Base-by-base conservation (phyloP, 2,888 invertebrate genomes). In the Stenodema calcarata region DNA sequence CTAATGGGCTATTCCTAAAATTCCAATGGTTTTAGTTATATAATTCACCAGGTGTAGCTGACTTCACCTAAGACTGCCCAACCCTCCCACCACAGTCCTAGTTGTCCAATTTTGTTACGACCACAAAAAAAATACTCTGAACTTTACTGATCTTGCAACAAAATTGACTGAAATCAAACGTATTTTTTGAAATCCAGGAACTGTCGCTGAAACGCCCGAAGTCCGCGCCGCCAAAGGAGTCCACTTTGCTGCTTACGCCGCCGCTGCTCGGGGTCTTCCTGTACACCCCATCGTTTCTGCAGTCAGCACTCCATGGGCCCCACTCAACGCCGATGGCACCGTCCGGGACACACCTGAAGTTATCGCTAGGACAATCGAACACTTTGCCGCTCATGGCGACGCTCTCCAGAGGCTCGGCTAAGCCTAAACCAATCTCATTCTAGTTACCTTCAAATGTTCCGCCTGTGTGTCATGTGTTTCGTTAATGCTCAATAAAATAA, bases 301-400 rank as follows among this genome's bases (percentile, higher is more conserved):
- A 18, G 47, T 73, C 73, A 27, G 28, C 27, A 78, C 79, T 41
- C 86, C 70, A 1, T 80, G 80, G 86, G 78, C 80, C 11, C 88
- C 88, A 9, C 79, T 88, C 18, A 88, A 88, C 78, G 73, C 76
- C 50, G 88, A 88, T 54, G 88, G 88, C 16, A 88, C 88, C 42
- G 88, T 88, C n/a, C 73, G 86, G 6, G 86, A 87, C 16, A 88
- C 88, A 0, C 88, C 88, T 18, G 88, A 69, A 91, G 90, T 89
- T 91, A 89, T 87, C 91, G 90, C 89, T 91, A 92, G 89, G 91
- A 92, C 88, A 91, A 88, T 91, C 91, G 86, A 91, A 91, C 91
- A 92, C 91, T 89, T 87, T 88, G 87, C 92, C 87, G 89, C 88
- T 91, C 91, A 90, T 92, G 92, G 88, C 88, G 89, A 90, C 90